Conservation (phyloP, 2,888 invertebrate genomes). For the Pheosia tremula region DNA sequence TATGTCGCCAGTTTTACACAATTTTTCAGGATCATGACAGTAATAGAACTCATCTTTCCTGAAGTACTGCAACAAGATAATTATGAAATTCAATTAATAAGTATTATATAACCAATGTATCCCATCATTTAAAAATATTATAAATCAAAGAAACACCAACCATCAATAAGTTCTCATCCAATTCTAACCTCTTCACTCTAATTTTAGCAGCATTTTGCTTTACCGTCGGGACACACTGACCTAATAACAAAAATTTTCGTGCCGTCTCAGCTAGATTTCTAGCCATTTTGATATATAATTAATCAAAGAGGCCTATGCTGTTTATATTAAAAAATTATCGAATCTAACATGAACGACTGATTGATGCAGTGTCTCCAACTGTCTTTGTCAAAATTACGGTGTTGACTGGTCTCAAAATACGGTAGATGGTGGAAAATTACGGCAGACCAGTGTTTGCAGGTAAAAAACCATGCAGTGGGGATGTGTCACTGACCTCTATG, state of each 20-base stretch:
- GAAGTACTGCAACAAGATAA: slow-evolving; percentile 87
- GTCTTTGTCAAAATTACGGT: too few relatives aligned
- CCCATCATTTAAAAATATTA: not conserved
- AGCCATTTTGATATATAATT: slow-evolving; percentile 53
- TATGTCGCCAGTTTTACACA: slow-evolving; percentile 92
- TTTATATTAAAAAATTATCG: not conserved
- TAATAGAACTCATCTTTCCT: slow-evolving; percentile 88
- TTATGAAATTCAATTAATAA: not conserved
- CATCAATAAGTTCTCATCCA: slow-evolving; percentile 91
- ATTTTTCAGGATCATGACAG: slow-evolving; percentile 90
- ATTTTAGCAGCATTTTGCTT: slow-evolving; percentile 93
- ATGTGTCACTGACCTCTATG: too few relatives aligned
- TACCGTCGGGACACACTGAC: slow-evolving; percentile 91
- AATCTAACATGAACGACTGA: too few relatives aligned
- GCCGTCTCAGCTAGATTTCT: slow-evolving; percentile 71
- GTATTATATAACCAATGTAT: not conserved
- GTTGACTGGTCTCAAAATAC: too few relatives aligned
- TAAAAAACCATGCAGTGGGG: too few relatives aligned
- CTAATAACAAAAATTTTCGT: slow-evolving; percentile 86
- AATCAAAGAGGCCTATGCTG: not conserved
- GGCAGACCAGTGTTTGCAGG: too few relatives aligned
- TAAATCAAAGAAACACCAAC: slow-evolving; percentile 68
- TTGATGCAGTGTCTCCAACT: too few relatives aligned
- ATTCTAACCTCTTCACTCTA: slow-evolving; percentile 88
- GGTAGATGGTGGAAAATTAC: too few relatives aligned